Evolutionary conservation across 1,140 invertebrate species (phyloP).

Genomic region (Pachyrhynchus sulphureomaculatus): DNA sequence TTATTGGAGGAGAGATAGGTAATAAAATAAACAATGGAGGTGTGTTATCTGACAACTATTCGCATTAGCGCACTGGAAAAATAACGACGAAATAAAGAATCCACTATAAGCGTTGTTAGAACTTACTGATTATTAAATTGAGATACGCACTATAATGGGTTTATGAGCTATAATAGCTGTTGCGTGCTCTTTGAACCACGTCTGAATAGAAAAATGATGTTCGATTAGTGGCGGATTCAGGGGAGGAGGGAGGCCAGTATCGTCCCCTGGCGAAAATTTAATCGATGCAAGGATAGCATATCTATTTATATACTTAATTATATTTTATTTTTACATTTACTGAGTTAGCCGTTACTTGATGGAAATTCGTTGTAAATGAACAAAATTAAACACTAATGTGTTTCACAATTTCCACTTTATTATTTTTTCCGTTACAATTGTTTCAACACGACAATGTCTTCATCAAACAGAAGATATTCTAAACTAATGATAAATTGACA

Average conservation of each 20-base stretch:
- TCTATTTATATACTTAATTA: too few species aligned
- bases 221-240: background rate
- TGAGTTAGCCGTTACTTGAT: too few species aligned
- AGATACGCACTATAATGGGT: constrained; percentile 24
- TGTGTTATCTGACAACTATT: constrained; percentile 25
- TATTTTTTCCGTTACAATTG: too few species aligned
- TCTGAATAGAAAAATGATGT: constrained; percentile 16
- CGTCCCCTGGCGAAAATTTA: too few species aligned
- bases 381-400: too few species aligned
- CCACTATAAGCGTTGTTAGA: constrained; percentile 9
- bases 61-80: constrained; percentile 26
- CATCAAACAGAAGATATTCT: too few species aligned
- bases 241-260: background rate
- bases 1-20: constrained; percentile 23
- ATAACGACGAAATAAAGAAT: constrained; percentile 16
- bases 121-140: constrained; percentile 26
- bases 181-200: constrained; percentile 10
- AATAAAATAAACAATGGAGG: constrained; percentile 32
- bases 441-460: too few species aligned
- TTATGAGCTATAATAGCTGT: constrained; percentile 9
- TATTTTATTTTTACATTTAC: too few species aligned
- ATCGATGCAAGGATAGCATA: too few species aligned
- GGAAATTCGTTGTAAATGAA: too few species aligned
- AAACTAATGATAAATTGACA: too few species aligned
- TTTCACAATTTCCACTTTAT: too few species aligned